A percentile compares a stretch with the other conserved stretches of the same genome.
Evolutionary conservation across 2,113 vertebrate species (phyloP).

Genomic region (Tachysurus fulvidraco): DNA sequence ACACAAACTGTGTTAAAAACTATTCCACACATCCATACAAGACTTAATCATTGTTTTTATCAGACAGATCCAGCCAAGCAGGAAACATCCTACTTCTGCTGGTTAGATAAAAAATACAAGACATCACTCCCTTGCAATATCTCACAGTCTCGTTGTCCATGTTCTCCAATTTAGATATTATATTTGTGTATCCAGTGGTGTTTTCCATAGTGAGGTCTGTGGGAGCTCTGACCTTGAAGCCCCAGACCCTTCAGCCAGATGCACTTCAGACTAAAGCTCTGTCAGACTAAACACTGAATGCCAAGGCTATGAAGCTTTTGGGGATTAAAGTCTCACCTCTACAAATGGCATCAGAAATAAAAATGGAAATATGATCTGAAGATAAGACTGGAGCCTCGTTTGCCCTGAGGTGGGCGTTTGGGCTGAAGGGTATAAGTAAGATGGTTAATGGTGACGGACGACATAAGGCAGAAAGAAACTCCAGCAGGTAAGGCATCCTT

Average conservation of each 20-base stretch:
- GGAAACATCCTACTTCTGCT: not conserved
- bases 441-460: slow-evolving; percentile 35
- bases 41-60: not conserved
- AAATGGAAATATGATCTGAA: slow-evolving; percentile 25
- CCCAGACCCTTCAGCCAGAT: slow-evolving; percentile 38
- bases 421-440: slow-evolving; percentile 49
- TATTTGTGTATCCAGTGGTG: not conserved
- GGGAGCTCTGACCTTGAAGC: slow-evolving; percentile 62
- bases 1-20: not conserved
- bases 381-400: slow-evolving; percentile 37
- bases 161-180: not conserved
- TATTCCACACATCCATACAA: not conserved
- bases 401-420: slow-evolving; percentile 34
- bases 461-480: slow-evolving; percentile 52
- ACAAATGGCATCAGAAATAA: slow-evolving; percentile 56
- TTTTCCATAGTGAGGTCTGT: slow-evolving; percentile 33
- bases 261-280: slow-evolving; percentile 37
- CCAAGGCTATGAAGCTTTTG: slow-evolving; percentile 65
- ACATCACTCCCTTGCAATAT: not conserved
- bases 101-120: not conserved
- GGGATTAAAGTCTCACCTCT: slow-evolving; percentile 59
- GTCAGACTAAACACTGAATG: slow-evolving; percentile 46
- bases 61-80: not conserved
- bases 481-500: slow-evolving; percentile 42
- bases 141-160: not conserved